Base-by-base conservation (phyloP, 2,113 vertebrate species). In the Atherinomorus stipes region DNA sequence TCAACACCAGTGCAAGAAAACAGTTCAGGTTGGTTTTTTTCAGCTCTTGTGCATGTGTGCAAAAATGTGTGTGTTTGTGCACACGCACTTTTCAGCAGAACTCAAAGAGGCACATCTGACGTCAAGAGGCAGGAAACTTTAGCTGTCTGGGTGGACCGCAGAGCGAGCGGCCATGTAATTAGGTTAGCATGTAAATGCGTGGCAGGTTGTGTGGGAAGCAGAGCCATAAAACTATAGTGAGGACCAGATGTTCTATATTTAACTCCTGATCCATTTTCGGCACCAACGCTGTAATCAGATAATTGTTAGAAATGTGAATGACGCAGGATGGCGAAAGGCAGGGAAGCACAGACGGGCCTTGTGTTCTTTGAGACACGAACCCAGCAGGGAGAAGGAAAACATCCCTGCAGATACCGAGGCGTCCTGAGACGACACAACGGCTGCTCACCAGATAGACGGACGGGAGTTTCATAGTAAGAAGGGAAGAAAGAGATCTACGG, bases 211-310 rank as follows among this genome's bases (percentile, higher is more conserved):
- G 87, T 92, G 92, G 90, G 90, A 91, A 89, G 78, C 76, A 57
- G 23, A 82, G 80, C 81, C 72, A 84, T 90, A 89, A 92, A 93
- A 89, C 85, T 90, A 80, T 70, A 88, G 85, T 56, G 71, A 65
- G 81, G 69, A 86, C 87, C 90, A 93, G 89, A 93, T 90, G 90
- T 81, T 93, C 91, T 90, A 94, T 86, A 90, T 91, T 91, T 93
- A 93, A 92, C 86, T 84, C 53, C 10, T 22, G 68, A 72, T 88
- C 85, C 83, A 89, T 91, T 91, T 92, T 87, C 66, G 45, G 85
- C 83, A 78, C 62, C 34, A 74, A 85, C 67, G 23, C 79, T 90
- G 51, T 93, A 93, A 92, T 94, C 88, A 90, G 64, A 89, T 92
- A 90, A 93, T 91, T 90, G 86, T 78, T 84, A 85, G 84, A 91